Base-by-base conservation (phyloP, 2,113 vertebrate species). In the Pteronura brasiliensis region DNA sequence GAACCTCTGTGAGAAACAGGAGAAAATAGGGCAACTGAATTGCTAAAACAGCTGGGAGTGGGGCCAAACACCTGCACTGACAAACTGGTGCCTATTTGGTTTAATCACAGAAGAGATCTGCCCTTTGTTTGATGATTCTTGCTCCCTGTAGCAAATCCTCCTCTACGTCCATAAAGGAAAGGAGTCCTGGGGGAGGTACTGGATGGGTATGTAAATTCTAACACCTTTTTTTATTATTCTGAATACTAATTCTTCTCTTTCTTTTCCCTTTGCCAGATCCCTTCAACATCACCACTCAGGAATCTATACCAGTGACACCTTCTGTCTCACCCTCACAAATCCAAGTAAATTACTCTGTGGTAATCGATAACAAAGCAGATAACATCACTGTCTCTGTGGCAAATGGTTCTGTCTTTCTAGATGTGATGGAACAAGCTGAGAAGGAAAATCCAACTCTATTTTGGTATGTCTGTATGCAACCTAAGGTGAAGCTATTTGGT, bases 341-440 rank as follows among this genome's bases (percentile, higher is more conserved):
- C 47, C 34, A 1, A 2, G 95, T 98, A 47, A 63, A 49, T 18
- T 98, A 98, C 55, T 96, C 80, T 29, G 97, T 98, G 77, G 47
- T 3, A 42, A 77, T 96, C 76, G 76, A 34, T 76, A 71, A 61
- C 11, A 23, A 10, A 61, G 25, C 23, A 34, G 6, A 1, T 87
- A 29, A 94, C 8, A 96, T 11, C 29, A 1, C 3, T 0, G 36
- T 98, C 36, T 83, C 52, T 0, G 97, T 98, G 65, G 77, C 39
- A 29, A 18, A 27, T 5, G 97, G 96, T 1, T 96, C 97, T 36
- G 83, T 97, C 92, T 97, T 98, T 61, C 57, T 98, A 4, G 17
- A 82, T 25, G 97, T 98, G 34, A 97, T 98, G 97, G 0, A 94
- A 57, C 65, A 12, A 42, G 97, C 98, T 63, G 39, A 80, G 90